Evolutionary conservation across 2,113 vertebrate genomes (phyloP).

Genomic region (Ictalurus punctatus): DNA sequence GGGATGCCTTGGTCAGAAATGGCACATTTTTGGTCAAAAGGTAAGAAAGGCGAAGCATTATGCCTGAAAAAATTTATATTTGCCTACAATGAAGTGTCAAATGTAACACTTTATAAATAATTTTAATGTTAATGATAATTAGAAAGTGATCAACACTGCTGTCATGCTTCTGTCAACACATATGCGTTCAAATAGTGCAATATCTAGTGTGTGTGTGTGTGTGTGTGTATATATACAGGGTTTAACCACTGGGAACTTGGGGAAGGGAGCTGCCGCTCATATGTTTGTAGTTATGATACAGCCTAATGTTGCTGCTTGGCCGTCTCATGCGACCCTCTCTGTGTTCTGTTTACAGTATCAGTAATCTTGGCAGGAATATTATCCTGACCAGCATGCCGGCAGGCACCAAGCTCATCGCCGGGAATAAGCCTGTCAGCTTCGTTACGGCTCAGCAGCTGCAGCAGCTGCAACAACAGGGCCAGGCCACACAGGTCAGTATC

Average conservation of each 20-base stretch:
- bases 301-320: not conserved
- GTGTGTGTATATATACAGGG: not conserved
- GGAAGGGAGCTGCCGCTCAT: not conserved
- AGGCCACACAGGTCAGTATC: constrained; percentile 88
- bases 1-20: too few species aligned
- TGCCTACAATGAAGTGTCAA: too few species aligned
- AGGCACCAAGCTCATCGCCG: constrained; percentile 92
- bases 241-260: too few species aligned
- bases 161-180: too few species aligned
- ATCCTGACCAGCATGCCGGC: constrained; percentile 98
- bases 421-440: constrained; percentile 97
- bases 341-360: constrained; percentile 73
- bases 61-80: too few species aligned
- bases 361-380: constrained; percentile 92
- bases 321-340: not conserved
- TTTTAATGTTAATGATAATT: too few species aligned
- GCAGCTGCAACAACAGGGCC: constrained; percentile 97
- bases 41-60: too few species aligned
- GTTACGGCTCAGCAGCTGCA: constrained; percentile 96
- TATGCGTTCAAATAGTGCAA: not conserved
- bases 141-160: too few species aligned
- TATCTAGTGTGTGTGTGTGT: not conserved
- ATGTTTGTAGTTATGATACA: not conserved
- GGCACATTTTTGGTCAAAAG: too few species aligned
- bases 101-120: too few species aligned